Evolutionary conservation across 2,888 invertebrate species (phyloP).

Genomic region (Dione juno): DNA sequence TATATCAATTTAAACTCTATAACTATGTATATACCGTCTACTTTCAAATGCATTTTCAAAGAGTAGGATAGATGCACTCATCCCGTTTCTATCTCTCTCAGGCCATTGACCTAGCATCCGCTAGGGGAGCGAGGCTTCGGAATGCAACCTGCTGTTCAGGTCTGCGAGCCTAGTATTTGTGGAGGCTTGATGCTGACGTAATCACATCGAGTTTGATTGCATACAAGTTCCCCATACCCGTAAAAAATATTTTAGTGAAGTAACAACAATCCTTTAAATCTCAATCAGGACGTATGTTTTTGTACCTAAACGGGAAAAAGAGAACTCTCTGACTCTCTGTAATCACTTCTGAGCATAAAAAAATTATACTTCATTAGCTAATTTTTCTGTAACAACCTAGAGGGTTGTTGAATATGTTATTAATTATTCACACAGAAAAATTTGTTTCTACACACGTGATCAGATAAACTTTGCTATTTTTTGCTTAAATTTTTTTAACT

Average conservation of each 20-base stretch:
- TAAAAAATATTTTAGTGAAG: background rate
- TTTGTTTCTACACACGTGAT: no score
- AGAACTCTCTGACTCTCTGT: no score
- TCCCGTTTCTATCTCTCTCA: constrained; percentile 74
- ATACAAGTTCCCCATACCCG: background rate
- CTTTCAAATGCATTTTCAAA: constrained; percentile 29
- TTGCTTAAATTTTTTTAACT: no score
- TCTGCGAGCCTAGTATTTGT: constrained; percentile 70
- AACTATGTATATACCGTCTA: constrained; percentile 32
- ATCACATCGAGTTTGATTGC: constrained; percentile 29
- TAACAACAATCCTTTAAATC: no score
- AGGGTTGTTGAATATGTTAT: no score
- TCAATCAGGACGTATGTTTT: no score
- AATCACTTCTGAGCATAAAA: no score
- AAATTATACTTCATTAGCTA: no score
- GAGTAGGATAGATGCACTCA: constrained; percentile 54
- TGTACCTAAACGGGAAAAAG: no score
- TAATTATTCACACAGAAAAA: no score
- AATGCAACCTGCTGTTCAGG: constrained; percentile 61
- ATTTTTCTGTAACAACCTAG: no score
- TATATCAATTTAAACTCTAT: constrained; percentile 37
- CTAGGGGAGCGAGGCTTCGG: constrained; percentile 56
- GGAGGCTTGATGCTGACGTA: constrained; percentile 65
- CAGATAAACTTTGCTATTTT: no score
- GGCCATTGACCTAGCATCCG: constrained; percentile 68